Conservation (phyloP, 2,113 vertebrate genomes). For the Pterocles gutturalis region DNA sequence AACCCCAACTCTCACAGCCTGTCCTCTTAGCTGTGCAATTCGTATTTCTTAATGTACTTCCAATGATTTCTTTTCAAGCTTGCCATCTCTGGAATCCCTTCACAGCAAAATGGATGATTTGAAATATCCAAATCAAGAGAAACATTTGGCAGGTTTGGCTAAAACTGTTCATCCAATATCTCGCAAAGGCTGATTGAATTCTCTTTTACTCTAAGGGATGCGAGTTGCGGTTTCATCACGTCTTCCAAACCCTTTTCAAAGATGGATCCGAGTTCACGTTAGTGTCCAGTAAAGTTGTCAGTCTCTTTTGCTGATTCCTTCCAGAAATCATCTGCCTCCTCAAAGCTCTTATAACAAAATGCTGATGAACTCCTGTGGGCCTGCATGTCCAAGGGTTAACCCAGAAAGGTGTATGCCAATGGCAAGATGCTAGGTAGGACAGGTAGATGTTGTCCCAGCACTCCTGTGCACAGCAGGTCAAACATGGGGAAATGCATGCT, state of each 20-base stretch:
- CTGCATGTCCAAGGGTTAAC: background rate
- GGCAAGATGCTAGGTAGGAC: background rate
- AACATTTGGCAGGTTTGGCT: background rate
- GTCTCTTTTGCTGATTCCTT: constrained; percentile 17
- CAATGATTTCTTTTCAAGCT: background rate
- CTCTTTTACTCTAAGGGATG: background rate
- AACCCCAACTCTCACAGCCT: too few species aligned
- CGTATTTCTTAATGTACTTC: background rate
- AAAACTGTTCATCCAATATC: background rate
- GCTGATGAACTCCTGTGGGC: constrained; percentile 22
- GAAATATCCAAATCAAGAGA: background rate
- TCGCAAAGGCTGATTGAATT: background rate
- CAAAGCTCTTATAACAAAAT: background rate
- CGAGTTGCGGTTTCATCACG: background rate
- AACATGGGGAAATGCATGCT: background rate
- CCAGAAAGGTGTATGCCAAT: background rate
- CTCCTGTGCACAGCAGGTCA: background rate
- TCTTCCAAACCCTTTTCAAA: background rate
- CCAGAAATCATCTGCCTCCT: constrained; percentile 57
- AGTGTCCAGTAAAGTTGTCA: constrained; percentile 50
- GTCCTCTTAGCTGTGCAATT: background rate
- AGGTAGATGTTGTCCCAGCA: constrained; percentile 16
- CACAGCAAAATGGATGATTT: background rate
- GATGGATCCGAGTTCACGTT: background rate
- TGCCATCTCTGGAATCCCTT: background rate